Evolutionary conservation across 2,888 invertebrate genomes (phyloP), one percentile per base, ranked within the genome.

Genomic region (Zelleria hepariella): DNA sequence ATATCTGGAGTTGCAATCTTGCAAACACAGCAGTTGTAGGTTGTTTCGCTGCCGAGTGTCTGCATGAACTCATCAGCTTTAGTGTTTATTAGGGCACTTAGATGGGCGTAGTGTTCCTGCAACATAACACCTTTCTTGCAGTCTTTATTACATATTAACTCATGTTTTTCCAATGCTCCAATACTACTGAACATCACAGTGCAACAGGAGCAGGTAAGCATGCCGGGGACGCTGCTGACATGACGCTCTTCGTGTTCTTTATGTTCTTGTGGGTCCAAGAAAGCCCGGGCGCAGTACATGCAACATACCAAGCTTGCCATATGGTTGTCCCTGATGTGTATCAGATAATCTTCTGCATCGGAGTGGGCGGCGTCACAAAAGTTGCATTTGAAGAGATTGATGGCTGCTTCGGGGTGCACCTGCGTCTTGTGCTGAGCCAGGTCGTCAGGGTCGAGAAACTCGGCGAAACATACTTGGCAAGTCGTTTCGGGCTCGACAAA

Each of bases 381-480:
- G 4, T 72, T 67, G 61, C 87, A 87, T 5, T 58, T 59, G 5
- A 65, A 18, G 60, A 57, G 7, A 48, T 68, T 1, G 42, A 51
- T 6, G 42, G 32, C 23, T 1, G 49, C n/a, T 1, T 25, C 61
- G 0, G 64, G 27, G 59, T 86, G 87, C 2, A 85, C 67, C 60
- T 82, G 82, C 0, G 62, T 60, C 1, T 76, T 52, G 58, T 87
- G 87, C 0, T 78, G 54, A 0, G 67, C 57, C 5, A 87, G 64
- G 58, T 87, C 87, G 1, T 75, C 78, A 0, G 70, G 63, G 18
- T 86, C 84, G 0, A 86, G 64, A 32, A 86, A 87, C 67, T 87
- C 83, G 1, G 82, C 81, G 24, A 63, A 64, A 57, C 82, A 84
- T 56, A 73, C 66, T 0, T 51, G 55, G 54, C 83, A 83, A 0